Conservation (phyloP, 2,113 vertebrate genomes). For the Aegotheles bennettii region DNA sequence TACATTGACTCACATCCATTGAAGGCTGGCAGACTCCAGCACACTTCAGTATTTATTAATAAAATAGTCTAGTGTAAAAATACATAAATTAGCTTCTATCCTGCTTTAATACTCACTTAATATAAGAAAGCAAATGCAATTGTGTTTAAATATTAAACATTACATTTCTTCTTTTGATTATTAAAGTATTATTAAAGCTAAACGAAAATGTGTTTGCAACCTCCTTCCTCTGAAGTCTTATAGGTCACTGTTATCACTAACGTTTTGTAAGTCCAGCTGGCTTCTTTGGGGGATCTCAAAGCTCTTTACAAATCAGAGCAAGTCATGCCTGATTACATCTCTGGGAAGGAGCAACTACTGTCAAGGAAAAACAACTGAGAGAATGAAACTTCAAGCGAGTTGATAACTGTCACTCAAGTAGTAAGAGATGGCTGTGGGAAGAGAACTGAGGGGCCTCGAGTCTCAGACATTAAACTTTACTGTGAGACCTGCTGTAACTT, state of each 20-base stretch:
- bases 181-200: slow-evolving; percentile 61
- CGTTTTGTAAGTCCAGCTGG: neutral
- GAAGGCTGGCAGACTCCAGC: slow-evolving; percentile 62
- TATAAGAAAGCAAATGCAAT: slow-evolving; percentile 59
- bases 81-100: slow-evolving; percentile 68
- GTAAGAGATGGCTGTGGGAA: neutral
- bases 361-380: neutral
- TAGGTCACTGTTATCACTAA: neutral
- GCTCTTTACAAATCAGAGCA: neutral
- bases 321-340: neutral
- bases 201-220: slow-evolving; percentile 38
- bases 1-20: slow-evolving; percentile 64
- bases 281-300: neutral
- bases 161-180: slow-evolving; percentile 66
- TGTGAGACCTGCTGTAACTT: neutral
- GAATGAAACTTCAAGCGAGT: neutral
- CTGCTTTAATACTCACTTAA: slow-evolving; percentile 69
- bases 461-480: neutral
- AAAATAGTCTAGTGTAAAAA: slow-evolving; percentile 69
- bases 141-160: slow-evolving; percentile 69
- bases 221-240: neutral
- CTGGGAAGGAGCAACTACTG: neutral
- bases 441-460: neutral
- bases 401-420: neutral
- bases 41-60: slow-evolving; percentile 71